These are phyloP conservation scores for Synanthedon myopaeformis DNA, from an alignment of 2,888 invertebrate species.

Conservation along the genomic window DNA sequence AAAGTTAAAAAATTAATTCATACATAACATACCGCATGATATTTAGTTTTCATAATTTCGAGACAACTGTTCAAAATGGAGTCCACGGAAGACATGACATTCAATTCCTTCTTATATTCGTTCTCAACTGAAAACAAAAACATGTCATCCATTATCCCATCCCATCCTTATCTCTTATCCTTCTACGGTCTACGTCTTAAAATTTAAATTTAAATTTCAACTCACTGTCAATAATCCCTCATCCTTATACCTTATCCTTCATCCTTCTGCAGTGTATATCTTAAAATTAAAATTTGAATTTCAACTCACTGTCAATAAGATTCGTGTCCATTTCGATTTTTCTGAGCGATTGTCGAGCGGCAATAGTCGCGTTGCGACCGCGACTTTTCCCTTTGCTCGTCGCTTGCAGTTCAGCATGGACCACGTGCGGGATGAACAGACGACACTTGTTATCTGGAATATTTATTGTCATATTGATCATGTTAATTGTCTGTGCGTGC, in stretches of 20 bases:
- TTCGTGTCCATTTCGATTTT: conserved; percentile 4
- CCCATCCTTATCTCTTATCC: no score
- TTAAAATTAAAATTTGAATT: not conserved
- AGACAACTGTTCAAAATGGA: conserved; percentile 18
- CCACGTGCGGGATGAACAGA: conserved; percentile 18
- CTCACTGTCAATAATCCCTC: no score
- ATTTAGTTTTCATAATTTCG: conserved; percentile 5
- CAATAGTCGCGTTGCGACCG: conserved; percentile 15
- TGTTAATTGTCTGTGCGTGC: no score
- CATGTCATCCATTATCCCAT: no score
- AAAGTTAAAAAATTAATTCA: not conserved
- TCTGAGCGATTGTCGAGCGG: conserved; percentile 20
- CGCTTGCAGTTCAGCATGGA: conserved; percentile 12
- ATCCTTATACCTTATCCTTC: no score
- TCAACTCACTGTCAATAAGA: not conserved
- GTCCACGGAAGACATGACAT: not conserved
- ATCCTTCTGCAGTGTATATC: not conserved
- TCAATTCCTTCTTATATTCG: not conserved
- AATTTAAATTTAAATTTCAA: no score
- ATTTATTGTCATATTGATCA: not conserved
- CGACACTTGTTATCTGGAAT: conserved; percentile 21
- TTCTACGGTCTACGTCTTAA: no score
- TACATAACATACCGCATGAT: conserved; percentile 23
- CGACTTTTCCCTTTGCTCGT: conserved; percentile 17
- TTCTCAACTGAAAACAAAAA: conserved; percentile 3